Evolutionary conservation across 2,113 vertebrate species (phyloP), one percentile per base, ranked within the genome.

Genomic region (Tragulus kanchil): DNA sequence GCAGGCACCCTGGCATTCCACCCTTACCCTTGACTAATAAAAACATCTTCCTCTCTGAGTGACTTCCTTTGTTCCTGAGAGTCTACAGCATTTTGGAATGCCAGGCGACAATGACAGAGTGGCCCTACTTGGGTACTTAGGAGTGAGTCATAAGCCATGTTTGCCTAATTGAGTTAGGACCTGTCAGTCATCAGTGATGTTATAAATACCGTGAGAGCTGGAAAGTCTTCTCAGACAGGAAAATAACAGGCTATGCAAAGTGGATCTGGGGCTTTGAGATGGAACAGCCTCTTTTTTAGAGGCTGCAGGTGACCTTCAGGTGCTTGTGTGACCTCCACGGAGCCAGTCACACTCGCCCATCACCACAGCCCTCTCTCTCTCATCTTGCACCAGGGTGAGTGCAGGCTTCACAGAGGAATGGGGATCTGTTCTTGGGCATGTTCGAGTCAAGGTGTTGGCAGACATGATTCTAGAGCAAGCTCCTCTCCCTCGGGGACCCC

Each of bases 121-220:
- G 36, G 81, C 62, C 67, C 59, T 48, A 87, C 61, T 52, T 52
- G 65, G 25, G 25, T 21, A 58, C 13, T 64, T 19, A 28, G 36
- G 71, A 89, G 45, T 94, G 71, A 78, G 50, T 90, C 93, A 83
- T 31, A 50, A 52, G 65, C 69, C n/a, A 54, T 4, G 1, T 79
- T 89, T 84, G 89, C 67, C 26, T 95, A 85, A 96, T 36, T 96
- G 83, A 84, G 78, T 95, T 89, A 91, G 83, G 89, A 62, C 28
- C 94, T 94, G 85, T 85, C 94, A 89, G 48, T 85, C 89, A 93
- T 65, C 26, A 48, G 16, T 62, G 25, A 42, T n/a, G 42, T 59
- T 93, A 86, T 69, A 95, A 89, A 97, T 89, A 84, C 26, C 59
- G 48, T 6, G 45, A 48, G 31, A 73, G 13, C 81, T 56, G 62